Evolutionary conservation across 35 echinoderm and acorn worm species (phyloP).

Genomic region (Apostichopus parvimensis): DNA sequence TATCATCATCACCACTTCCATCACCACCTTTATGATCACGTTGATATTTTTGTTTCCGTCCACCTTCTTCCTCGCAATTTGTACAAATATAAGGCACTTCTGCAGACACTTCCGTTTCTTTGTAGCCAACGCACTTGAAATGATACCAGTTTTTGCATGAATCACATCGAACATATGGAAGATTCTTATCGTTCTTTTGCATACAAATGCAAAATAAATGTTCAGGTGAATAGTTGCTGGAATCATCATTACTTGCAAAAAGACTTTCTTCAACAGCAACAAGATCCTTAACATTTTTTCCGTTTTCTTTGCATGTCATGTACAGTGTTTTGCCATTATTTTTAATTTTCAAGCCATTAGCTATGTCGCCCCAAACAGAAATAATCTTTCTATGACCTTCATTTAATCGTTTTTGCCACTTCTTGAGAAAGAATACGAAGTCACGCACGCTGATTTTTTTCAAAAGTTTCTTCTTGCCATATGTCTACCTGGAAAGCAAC

Average conservation of each 20-base stretch:
- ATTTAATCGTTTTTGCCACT: not conserved
- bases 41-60: not conserved
- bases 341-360: not conserved
- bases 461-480: not conserved
- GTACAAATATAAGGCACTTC: not conserved
- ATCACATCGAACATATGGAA: no score
- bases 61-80: not conserved
- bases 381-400: not conserved
- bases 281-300: not conserved
- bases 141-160: not conserved
- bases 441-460: not conserved
- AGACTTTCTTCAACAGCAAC: not conserved
- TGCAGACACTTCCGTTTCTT: not conserved
- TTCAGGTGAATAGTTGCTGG: not conserved
- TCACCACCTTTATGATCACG: not conserved
- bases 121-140: not conserved
- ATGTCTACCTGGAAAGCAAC: no score
- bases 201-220: not conserved
- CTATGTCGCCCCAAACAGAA: not conserved
- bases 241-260: not conserved
- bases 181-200: no score
- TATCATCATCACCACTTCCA: not conserved
- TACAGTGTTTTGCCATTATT: not conserved
- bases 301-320: not conserved
- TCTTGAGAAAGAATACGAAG: not conserved